These are phyloP conservation scores for zebrafish (Danio rerio) DNA, from an alignment of 2,113 vertebrate genomes.

Conservation along the genomic window GRCz12tu NC_133180.1:37355501-37356000, in stretches of 20 bases:
- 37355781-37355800: background rate
- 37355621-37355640: background rate
- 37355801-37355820: constrained; percentile 7
- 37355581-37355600: background rate
- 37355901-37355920: constrained; percentile 15
- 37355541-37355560: no score
- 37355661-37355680: background rate
- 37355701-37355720: background rate
- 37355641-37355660: background rate
- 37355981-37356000: constrained; percentile 20
- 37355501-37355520: no score
- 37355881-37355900: constrained; percentile 4
- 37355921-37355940: constrained; percentile 18
- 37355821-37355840: constrained; percentile 32
- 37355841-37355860: constrained; percentile 20
- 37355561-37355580: background rate
- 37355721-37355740: constrained; percentile 25
- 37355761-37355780: constrained; percentile 3
- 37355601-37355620: background rate
- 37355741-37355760: background rate
- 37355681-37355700: background rate
- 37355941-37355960: background rate
- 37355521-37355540: no score
- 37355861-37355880: background rate
- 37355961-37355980: constrained; percentile 25